Base-by-base conservation (phyloP, 2,888 invertebrate genomes). In the Drepana falcataria region DNA sequence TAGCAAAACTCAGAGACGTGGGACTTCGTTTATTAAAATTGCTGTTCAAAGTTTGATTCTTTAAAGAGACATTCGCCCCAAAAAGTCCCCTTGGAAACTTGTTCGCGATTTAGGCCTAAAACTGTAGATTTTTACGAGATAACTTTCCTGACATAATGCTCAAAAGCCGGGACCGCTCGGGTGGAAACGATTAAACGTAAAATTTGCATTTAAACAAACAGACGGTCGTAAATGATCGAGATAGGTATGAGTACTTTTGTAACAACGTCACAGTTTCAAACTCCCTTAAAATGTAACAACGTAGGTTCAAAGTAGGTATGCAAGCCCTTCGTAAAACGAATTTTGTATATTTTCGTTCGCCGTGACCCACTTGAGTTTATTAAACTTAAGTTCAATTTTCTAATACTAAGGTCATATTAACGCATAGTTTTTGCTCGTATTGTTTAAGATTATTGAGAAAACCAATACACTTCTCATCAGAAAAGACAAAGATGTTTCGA, bases 91-190 rank as follows among this genome's bases (percentile, higher is more conserved):
- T 73, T 59, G 59, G 73, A 81, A 79, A 69, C 75, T 71, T 71
- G 75, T 79, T 81, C 81, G 79, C 81, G 77, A 79, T 79, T 79
- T 72, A 65, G 73, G 74, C 66, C 66, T 69, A 73, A 77, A 79
- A 82, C 68, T 66, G 64, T 72, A 76, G 69, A 80, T 80, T 83
- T 83, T 86, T 85, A 85, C 77, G 82, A 81, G 79, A 65, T 75
- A 85, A 86, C 76, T 86, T 85, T 80, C 71, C 73, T 75, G 76
- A 79, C 79, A 75, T 78, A 79, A 79, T 74, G 69, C 69, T 65
- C 58, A 55, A 70, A 73, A 68, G 63, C 66, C 61, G 65, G 61
- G 65, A 64, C 68, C 69, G 72, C 73, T 75, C 63, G 58, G 64
- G 65, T 58, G 64, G 65, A 69, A 73, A 76, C 75, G 76, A 80